A percentile compares a stretch with the other conserved stretches of the same genome.
phyloP scores from a whole-genome alignment of 2,797 vertebrate species.

The Chromobotia macracanthus region DNA sequence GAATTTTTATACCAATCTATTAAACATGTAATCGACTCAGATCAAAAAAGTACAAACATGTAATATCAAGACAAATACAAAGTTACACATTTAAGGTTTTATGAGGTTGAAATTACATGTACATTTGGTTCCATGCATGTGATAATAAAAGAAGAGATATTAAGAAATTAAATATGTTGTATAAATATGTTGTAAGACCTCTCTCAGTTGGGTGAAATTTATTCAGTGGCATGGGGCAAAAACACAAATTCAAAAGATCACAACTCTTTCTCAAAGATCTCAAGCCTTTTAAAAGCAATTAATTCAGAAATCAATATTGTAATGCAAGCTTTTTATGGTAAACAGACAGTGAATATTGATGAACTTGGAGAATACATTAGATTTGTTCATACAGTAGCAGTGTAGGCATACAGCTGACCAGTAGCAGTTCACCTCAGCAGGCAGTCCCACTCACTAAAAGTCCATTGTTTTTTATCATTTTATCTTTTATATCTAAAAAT shows the following conservation, averaged over 20 bases:
- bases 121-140: conserved; percentile 76
- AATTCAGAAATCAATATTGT: background rate
- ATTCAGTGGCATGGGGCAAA: background rate
- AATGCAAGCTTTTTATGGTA: background rate
- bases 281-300: background rate
- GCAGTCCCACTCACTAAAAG: background rate
- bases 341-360: conserved; percentile 4
- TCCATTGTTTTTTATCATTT: conserved; percentile 67
- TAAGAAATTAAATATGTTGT: background rate
- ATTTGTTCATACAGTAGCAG: conserved; percentile 2
- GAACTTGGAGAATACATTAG: background rate
- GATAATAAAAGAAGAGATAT: conserved; percentile 27
- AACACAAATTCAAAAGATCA: background rate
- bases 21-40: conserved; percentile 58
- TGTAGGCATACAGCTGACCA: conserved; percentile 11
- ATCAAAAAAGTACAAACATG: conserved; percentile 73
- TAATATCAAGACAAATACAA: conserved; percentile 72
- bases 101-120: conserved; percentile 66
- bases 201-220: background rate
- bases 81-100: conserved; percentile 53
- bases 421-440: background rate
- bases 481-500: conserved; percentile 73
- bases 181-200: no score
- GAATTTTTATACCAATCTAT: conserved; percentile 54
- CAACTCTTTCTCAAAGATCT: background rate